A percentile compares a stretch with the other conserved stretches of the same genome.
Evolutionary conservation across 2,888 invertebrate genomes (phyloP).

Genomic region (Sarcophaga caerulescens): DNA sequence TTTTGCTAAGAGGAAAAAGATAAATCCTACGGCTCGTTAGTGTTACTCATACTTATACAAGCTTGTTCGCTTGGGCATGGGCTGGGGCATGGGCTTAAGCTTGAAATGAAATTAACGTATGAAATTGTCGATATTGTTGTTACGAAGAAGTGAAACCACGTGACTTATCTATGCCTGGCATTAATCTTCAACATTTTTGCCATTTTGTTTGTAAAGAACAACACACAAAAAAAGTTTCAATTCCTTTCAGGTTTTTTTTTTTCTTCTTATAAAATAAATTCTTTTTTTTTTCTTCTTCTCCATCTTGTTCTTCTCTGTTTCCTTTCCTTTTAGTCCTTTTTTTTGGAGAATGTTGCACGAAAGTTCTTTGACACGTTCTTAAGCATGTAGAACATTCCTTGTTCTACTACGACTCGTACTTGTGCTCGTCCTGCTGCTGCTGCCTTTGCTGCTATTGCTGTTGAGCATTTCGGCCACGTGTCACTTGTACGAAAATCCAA

Average conservation of each 20-base stretch:
- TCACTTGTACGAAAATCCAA: conserved; percentile 53
- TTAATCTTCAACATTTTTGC: conserved; percentile 62
- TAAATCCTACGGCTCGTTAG: not conserved
- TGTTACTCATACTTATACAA: not conserved
- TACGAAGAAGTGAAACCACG: conserved; percentile 57
- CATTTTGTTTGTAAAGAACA: no score
- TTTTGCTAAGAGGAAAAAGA: not conserved
- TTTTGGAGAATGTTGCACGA: conserved; percentile 25
- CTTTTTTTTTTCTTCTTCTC: not conserved
- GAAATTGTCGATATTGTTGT: conserved; percentile 64
- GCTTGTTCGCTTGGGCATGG: no score
- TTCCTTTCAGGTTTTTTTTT: not conserved
- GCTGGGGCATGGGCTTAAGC: conserved; percentile 17
- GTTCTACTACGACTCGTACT: not conserved
- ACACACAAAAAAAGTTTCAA: conserved; percentile 38
- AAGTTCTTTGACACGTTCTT: conserved; percentile 71
- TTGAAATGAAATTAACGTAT: conserved; percentile 55
- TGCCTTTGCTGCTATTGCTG: conserved; percentile 9
- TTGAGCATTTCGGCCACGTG: conserved; percentile 65
- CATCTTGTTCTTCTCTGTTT: conserved; percentile 16
- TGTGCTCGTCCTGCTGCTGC: not conserved
- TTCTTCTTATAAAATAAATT: no score
- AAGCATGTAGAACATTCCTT: conserved; percentile 45
- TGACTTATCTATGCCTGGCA: conserved; percentile 70
- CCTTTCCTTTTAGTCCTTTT: not conserved